These are phyloP conservation scores for Sebastes jordani DNA, from an alignment of 2,797 vertebrate genomes.

Conservation along the genomic window DNA sequence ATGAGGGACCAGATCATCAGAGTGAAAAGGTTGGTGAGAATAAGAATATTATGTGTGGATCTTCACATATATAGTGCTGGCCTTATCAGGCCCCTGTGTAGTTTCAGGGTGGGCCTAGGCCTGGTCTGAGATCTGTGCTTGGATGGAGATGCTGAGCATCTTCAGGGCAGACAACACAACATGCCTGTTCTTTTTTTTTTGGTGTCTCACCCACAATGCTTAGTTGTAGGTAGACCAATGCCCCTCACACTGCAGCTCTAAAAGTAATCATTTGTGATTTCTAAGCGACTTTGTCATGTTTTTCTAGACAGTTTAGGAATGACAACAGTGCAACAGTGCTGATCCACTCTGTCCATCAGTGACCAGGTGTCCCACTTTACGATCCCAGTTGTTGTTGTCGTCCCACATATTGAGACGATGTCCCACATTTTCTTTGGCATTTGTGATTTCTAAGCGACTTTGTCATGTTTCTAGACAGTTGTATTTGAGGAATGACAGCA, in stretches of 20 bases:
- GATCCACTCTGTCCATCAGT: slow-evolving; percentile 1
- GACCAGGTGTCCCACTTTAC: too few species aligned
- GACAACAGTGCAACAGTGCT: neutral
- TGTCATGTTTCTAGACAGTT: neutral
- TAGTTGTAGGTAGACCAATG: neutral
- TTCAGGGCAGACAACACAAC: slow-evolving; percentile 34
- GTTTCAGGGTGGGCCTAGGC: slow-evolving; percentile 43
- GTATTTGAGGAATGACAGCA: neutral
- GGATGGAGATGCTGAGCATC: slow-evolving; percentile 51
- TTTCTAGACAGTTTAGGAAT: neutral
- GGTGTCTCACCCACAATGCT: slow-evolving; percentile 13
- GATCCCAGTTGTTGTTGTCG: too few species aligned
- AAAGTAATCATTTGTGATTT: neutral
- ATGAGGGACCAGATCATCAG: slow-evolving; percentile 99
- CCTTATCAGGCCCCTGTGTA: slow-evolving; percentile 27
- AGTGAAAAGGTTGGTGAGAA: slow-evolving; percentile 90
- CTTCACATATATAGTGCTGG: slow-evolving; percentile 6
- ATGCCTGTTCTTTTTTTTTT: slow-evolving; percentile 31
- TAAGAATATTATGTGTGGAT: neutral
- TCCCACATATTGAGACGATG: too few species aligned
- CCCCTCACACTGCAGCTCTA: neutral
- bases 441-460: neutral
- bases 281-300: neutral
- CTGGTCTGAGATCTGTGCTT: slow-evolving; percentile 46
- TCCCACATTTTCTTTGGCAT: too few species aligned